These are phyloP conservation scores for Brenthis ino DNA, from an alignment of 2,888 invertebrate species.

Conservation along the genomic window DNA sequence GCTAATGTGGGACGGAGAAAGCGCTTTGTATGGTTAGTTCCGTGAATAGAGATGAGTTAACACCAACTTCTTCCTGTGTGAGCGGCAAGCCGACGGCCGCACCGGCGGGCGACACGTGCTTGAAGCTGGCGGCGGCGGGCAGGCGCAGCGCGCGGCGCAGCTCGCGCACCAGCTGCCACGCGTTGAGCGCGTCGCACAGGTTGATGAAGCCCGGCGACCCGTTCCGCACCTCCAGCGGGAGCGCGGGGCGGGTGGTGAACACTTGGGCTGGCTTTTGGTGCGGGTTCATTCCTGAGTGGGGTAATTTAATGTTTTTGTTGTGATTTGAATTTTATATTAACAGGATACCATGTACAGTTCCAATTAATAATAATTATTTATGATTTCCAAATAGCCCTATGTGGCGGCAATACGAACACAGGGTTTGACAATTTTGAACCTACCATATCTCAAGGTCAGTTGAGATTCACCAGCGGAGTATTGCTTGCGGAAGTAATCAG, in stretches of 20 bases:
- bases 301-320: no score
- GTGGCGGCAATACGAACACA: not conserved
- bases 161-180: conserved; percentile 97
- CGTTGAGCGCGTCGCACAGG: conserved; percentile 97
- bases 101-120: conserved; percentile 99
- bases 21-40: no score
- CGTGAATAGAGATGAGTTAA: not conserved
- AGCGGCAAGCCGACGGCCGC: conserved; percentile 95
- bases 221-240: conserved; percentile 94
- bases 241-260: conserved; percentile 88
- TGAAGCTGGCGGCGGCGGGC: conserved; percentile 98
- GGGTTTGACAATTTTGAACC: conserved; percentile 33
- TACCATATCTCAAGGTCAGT: conserved; percentile 93
- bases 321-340: no score
- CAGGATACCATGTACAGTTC: no score
- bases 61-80: conserved; percentile 83
- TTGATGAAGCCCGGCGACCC: conserved; percentile 99
- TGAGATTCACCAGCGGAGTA: conserved; percentile 91
- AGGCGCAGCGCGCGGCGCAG: conserved; percentile 89
- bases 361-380: conserved; percentile 6
- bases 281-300: conserved; percentile 91
- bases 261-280: conserved; percentile 98
- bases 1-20: no score
- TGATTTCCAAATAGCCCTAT: not conserved
- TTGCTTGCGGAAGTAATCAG: conserved; percentile 96